Conservation (phyloP, 2,113 vertebrate genomes). For the Hylia prasina region DNA sequence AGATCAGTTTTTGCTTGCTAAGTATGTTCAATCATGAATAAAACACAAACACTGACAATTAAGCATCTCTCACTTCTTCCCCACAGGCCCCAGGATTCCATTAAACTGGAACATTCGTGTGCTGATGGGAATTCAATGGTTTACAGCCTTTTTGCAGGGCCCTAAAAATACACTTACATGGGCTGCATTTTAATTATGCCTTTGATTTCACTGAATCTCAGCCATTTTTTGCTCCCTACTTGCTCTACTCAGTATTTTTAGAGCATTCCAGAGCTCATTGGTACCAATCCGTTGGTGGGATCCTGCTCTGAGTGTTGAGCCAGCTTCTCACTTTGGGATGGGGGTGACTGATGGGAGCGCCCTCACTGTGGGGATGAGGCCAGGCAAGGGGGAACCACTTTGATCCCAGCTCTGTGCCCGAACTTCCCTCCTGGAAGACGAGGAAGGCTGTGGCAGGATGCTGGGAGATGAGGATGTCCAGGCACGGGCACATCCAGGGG, state of each 20-base stretch:
- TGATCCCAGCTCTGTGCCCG: not conserved
- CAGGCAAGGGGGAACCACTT: not conserved
- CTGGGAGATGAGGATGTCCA: not conserved
- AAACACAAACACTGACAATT: conserved; percentile 37
- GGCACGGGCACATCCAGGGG: accelerated
- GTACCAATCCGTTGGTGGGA: not conserved
- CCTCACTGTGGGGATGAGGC: accelerated
- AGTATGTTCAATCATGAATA: conserved; percentile 10
- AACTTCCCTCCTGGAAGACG: not conserved
- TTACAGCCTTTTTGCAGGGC: conserved; percentile 7
- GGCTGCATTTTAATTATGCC: conserved; percentile 35
- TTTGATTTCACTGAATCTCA: conserved; percentile 1
- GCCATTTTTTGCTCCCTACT: not conserved
- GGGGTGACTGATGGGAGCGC: not conserved
- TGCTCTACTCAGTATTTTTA: not conserved
- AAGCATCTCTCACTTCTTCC: conserved; percentile 32
- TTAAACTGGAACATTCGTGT: conserved; percentile 4
- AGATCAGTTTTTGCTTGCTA: not conserved
- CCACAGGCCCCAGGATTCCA: conserved; percentile 40
- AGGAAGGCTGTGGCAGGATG: not conserved
- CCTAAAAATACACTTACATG: conserved; percentile 46
- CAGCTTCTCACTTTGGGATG: not conserved
- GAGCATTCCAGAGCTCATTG: not conserved
- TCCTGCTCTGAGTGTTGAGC: not conserved
- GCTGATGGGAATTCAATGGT: conserved; percentile 23